phyloP scores from a whole-genome alignment of 2,113 vertebrate species.

The Ophiodon elongatus region DNA sequence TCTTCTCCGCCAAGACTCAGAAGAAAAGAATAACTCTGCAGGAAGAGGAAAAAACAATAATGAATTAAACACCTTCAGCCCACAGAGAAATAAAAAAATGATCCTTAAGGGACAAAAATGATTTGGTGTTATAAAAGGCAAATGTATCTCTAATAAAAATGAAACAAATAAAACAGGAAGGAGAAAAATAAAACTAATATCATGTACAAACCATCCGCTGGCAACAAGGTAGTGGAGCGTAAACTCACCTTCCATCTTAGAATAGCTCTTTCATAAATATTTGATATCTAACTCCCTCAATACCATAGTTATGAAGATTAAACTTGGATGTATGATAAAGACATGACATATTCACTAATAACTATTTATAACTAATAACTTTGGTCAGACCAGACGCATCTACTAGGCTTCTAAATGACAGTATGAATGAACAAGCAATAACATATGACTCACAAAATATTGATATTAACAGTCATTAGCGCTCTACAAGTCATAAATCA shows the following conservation, averaged over 20 bases:
- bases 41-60: conserved; percentile 5
- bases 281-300: neutral
- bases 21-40: conserved; percentile 58
- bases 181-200: neutral
- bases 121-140: neutral
- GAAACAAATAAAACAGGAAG: neutral
- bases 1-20: conserved; percentile 64
- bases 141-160: neutral
- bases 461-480: too few relatives aligned
- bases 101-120: neutral
- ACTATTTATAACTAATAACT: too few relatives aligned
- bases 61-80: neutral
- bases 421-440: too few relatives aligned
- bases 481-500: neutral
- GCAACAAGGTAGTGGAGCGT: neutral
- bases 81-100: neutral
- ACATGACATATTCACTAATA: too few relatives aligned
- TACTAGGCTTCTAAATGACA: too few relatives aligned
- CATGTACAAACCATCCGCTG: neutral
- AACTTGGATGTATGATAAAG: too few relatives aligned
- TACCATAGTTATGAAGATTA: too few relatives aligned
- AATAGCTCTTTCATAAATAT: neutral
- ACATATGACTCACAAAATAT: too few relatives aligned
- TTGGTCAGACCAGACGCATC: too few relatives aligned
- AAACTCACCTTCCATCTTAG: neutral